These are phyloP conservation scores for Callospermophilus lateralis DNA, from an alignment of 2,113 vertebrate genomes.

Conservation along the genomic window DNA sequence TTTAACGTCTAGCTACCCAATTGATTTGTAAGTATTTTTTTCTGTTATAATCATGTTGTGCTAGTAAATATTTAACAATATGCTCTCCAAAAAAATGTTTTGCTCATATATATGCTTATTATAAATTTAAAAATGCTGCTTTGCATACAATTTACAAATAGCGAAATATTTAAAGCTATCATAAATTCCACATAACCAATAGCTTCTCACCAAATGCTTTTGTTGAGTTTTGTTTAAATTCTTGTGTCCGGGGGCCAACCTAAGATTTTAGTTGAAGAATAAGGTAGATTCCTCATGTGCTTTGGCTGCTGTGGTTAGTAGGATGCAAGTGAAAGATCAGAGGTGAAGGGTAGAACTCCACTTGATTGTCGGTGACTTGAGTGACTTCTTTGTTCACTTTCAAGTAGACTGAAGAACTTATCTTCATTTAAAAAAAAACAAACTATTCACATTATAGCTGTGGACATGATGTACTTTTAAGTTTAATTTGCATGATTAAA, in stretches of 20 bases:
- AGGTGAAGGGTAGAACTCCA: not conserved
- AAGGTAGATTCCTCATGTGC: not conserved
- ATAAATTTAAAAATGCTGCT: conserved; percentile 33
- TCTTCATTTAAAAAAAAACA: not conserved
- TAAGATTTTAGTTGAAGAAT: not conserved
- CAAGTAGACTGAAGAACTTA: not conserved
- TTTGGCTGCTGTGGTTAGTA: conserved; percentile 27
- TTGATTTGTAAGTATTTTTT: conserved; percentile 38
- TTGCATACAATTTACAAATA: conserved; percentile 52
- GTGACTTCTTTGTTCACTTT: conserved; percentile 52
- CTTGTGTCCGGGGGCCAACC: not conserved
- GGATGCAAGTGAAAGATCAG: conserved; percentile 66
- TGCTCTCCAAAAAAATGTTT: conserved; percentile 21
- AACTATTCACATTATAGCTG: not conserved
- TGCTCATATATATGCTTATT: conserved; percentile 11
- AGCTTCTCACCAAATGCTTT: conserved; percentile 33
- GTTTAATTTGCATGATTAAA: conserved; percentile 31
- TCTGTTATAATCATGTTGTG: not conserved
- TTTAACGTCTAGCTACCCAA: conserved; percentile 16
- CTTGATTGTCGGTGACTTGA: not conserved
- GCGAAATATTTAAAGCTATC: conserved; percentile 29
- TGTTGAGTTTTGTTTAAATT: conserved; percentile 40
- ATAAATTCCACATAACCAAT: not conserved
- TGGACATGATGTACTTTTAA: not conserved
- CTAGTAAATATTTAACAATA: conserved; percentile 50